A percentile compares a stretch with the other conserved stretches of the same genome.
Conservation (phyloP, 1,140 invertebrate genomes). For the Magallana gigas region DNA sequence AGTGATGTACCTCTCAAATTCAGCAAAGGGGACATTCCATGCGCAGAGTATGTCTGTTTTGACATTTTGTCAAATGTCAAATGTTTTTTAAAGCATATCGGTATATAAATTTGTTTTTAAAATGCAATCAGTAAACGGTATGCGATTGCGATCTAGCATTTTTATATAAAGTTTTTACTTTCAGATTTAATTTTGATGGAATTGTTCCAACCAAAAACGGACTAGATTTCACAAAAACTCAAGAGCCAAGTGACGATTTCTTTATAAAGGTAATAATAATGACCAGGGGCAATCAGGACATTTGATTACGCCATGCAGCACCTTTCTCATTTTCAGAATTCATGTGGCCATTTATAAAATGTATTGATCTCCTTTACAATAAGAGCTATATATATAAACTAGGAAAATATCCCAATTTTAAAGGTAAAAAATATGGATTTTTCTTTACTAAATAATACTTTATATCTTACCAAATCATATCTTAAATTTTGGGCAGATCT, state of each 20-base stretch:
- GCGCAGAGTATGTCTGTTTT: neutral
- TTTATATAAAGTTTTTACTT: neutral
- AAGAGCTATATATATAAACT: neutral
- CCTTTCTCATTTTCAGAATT: neutral
- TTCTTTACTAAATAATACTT: neutral
- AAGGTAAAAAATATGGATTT: neutral
- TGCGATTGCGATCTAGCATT: too few species aligned
- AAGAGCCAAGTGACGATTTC: neutral
- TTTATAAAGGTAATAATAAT: conserved; percentile 28
- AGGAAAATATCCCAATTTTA: neutral
- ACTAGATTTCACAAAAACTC: neutral
- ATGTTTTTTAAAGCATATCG: neutral
- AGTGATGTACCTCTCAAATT: neutral
- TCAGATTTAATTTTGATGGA: conserved; percentile 22
- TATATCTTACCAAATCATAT: too few species aligned
- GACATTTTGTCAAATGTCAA: too few species aligned
- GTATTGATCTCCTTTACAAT: neutral
- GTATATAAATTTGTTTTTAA: neutral
- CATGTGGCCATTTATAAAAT: neutral
- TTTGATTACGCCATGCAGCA: neutral
- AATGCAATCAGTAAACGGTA: too few species aligned
- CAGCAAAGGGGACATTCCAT: neutral
- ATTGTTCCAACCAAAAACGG: neutral
- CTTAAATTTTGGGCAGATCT: too few species aligned
- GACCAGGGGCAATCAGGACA: too few species aligned